Conservation (phyloP, 2,797 vertebrate genomes). For the Sebastes vulpes region DNA sequence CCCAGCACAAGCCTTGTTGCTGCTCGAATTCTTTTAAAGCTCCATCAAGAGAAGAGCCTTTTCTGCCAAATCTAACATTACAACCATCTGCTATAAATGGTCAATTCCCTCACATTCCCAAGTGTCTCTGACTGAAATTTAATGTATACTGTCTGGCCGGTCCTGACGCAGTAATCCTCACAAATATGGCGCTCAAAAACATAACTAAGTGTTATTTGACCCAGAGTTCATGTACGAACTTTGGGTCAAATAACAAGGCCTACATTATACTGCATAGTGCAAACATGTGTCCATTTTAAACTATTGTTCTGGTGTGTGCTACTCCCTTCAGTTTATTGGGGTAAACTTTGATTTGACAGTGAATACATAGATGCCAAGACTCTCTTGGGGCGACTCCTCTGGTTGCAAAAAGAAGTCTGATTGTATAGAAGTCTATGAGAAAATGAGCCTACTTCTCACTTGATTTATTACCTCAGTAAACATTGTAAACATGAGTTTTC, state of each 20-base stretch:
- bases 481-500: too few species aligned
- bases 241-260: too few species aligned
- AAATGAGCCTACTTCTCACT: too few species aligned
- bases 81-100: background rate
- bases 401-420: background rate
- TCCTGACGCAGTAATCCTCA: background rate
- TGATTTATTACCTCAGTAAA: too few species aligned
- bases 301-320: background rate
- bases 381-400: background rate
- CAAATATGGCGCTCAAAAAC: background rate
- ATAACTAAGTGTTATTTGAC: background rate
- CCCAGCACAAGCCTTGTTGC: background rate
- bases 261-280: background rate
- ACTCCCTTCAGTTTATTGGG: background rate
- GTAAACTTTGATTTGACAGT: slow-evolving; percentile 1
- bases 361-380: background rate
- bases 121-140: background rate
- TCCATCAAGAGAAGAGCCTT: background rate
- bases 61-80: background rate
- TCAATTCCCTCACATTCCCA: background rate
- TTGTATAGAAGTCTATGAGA: too few species aligned
- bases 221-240: background rate
- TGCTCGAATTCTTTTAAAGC: background rate
- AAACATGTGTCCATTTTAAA: background rate
- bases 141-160: background rate